Evolutionary conservation across 2,113 vertebrate genomes (phyloP), one percentile per base, ranked within the genome.

Genomic region (Microcebus griseorufus): DNA sequence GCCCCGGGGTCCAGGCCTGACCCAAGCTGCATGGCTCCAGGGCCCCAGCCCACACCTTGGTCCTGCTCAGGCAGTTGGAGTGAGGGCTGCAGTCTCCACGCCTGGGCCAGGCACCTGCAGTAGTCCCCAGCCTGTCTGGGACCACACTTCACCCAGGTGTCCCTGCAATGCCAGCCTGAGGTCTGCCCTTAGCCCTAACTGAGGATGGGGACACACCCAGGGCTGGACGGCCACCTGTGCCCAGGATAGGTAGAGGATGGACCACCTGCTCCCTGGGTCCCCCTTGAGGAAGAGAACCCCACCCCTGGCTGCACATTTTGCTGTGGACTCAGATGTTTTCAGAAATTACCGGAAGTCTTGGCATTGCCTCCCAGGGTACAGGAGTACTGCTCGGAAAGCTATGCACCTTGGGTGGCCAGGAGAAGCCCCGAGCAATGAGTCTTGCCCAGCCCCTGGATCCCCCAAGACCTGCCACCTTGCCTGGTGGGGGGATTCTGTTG

Each of bases 401-500:
- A 25, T 8, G 0, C 2, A 0, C 4, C 6, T 23, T 1, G 0
- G 1, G 14, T 1, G 3, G 16, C 53, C 51, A 32, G 13, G 16
- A 82, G 32, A 67, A 14, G 39, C 3, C 51, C 45, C 8, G 1
- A 42, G 64, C 42, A 75, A 45, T 32, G 2, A 39, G 16, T 11
- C 42, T n/a, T 1, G 2, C 17, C 45, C 2, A 32, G 64, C 2
- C 29, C 16, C 55, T 14, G 23, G 53, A 55, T 39, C 22, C 73
- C 37, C n/a, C 4, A 9, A 8, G 78, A 29, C 53, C 81, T n/a
- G 9, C n/a, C 16, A 4, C 65, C 17, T 25, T 1, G 34, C 32
- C 32, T 37, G 18, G 32, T 45, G 29, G 67, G 75, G 48, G 78
- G 76, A 45, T 45, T n/a, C 42, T 17, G 10, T 0, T 20, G 53